Evolutionary conservation across 2,797 vertebrate genomes (phyloP).

Genomic region (Amniataba percoides): DNA sequence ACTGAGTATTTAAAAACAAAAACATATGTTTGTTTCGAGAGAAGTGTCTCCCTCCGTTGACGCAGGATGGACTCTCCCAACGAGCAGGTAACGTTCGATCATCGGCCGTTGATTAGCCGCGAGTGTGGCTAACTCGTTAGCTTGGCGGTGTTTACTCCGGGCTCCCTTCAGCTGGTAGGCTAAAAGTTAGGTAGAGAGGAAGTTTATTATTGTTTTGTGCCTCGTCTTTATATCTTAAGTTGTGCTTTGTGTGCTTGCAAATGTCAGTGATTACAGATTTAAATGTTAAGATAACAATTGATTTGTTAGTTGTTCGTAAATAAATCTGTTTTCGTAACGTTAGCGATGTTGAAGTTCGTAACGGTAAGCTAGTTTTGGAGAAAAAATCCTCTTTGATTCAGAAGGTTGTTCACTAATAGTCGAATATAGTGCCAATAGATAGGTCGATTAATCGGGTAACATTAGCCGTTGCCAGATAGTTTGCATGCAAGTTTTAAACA

Average conservation of each 20-base stretch:
- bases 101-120: slow-evolving; percentile 25
- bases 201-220: not conserved
- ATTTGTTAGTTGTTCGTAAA: not conserved
- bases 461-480: not conserved
- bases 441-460: not conserved
- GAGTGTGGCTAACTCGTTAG: slow-evolving; percentile 47
- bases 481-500: not conserved
- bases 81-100: slow-evolving; percentile 75
- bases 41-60: not conserved
- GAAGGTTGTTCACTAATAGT: not conserved
- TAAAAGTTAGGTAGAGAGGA: not conserved
- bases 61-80: slow-evolving; percentile 76
- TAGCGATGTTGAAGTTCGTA: not conserved
- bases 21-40: not conserved
- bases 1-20: accelerated
- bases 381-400: not conserved
- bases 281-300: not conserved
- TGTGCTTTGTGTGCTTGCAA: accelerated
- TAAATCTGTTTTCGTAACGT: not conserved
- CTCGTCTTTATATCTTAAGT: not conserved
- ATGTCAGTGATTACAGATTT: accelerated
- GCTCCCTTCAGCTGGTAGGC: not conserved
- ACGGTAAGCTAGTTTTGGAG: not conserved
- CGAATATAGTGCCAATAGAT: not conserved
- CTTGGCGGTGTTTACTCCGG: slow-evolving; percentile 37